Evolutionary conservation across 2,888 invertebrate species (phyloP).

Genomic region (Lasioglossum pauxillum): DNA sequence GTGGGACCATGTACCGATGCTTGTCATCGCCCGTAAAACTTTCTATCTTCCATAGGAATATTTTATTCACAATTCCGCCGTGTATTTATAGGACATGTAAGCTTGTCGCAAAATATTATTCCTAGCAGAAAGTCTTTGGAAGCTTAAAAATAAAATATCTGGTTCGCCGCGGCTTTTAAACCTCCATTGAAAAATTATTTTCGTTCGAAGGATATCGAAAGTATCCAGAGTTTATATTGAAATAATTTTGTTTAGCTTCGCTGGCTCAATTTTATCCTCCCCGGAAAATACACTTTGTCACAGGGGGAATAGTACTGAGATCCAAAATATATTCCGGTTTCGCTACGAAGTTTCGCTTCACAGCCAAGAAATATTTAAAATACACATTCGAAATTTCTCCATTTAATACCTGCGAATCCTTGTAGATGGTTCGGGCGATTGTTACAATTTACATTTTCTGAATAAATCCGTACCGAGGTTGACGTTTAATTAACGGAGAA

Average conservation of each 20-base stretch:
- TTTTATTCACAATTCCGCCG: not conserved
- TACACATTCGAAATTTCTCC: not conserved
- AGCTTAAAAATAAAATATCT: not conserved
- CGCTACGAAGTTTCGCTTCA: not conserved
- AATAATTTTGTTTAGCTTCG: not conserved
- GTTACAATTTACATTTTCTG: not conserved
- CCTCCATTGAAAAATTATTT: not conserved
- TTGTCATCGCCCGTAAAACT: constrained; percentile 9
- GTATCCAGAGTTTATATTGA: not conserved
- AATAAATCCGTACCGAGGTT: not conserved
- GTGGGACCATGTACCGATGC: not conserved
- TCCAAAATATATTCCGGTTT: not conserved
- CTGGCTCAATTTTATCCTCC: not conserved
- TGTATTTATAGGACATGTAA: not conserved
- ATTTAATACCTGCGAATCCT: not conserved
- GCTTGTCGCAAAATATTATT: not conserved
- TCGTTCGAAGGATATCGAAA: not conserved
- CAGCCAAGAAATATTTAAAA: not conserved
- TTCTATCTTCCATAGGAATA: constrained; percentile 3
- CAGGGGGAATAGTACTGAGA: not conserved
- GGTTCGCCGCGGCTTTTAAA: not conserved
- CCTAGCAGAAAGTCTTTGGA: not conserved
- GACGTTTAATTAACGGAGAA: constrained; percentile 1
- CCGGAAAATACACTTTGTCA: not conserved
- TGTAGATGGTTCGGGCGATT: not conserved